phyloP scores from a whole-genome alignment of 2,888 invertebrate species.

The Hypomecis atomaria region DNA sequence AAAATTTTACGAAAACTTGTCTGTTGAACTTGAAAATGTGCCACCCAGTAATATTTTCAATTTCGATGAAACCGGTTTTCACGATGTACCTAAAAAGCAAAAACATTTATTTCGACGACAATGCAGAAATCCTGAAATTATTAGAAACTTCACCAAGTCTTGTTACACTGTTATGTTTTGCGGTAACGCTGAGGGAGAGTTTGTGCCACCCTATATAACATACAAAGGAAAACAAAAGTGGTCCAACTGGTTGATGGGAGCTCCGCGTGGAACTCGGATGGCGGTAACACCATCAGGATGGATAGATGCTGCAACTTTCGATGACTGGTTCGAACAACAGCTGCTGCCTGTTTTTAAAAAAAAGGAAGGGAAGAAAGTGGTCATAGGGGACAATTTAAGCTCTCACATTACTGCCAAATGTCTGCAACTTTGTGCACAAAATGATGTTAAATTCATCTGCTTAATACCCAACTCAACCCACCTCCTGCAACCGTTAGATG shows the following conservation, averaged over 20 bases:
- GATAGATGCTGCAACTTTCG: slow-evolving; percentile 24
- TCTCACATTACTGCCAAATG: too few species aligned
- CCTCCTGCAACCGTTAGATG: not conserved
- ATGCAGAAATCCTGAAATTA: slow-evolving; percentile 3
- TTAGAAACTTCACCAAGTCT: too few species aligned
- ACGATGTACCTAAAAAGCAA: too few species aligned
- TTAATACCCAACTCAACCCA: not conserved
- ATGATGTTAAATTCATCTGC: not conserved
- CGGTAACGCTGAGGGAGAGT: slow-evolving; percentile 11
- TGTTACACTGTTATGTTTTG: slow-evolving; percentile 16
- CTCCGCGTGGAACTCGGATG: too few species aligned
- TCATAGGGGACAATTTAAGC: too few species aligned
- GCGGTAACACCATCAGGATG: slow-evolving; percentile 1
- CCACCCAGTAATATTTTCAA: slow-evolving; percentile 25
- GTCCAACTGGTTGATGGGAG: too few species aligned
- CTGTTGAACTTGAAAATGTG: slow-evolving; percentile 22
- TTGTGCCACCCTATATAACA: slow-evolving; percentile 12
- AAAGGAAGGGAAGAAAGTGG: not conserved
- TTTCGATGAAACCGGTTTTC: slow-evolving; percentile 28
- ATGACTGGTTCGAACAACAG: slow-evolving; percentile 25
- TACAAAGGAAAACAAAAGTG: too few species aligned
- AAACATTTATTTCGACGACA: not conserved
- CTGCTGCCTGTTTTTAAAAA: slow-evolving; percentile 17
- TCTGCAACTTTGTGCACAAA: not conserved
- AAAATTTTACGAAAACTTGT: slow-evolving; percentile 21